phyloP scores from a whole-genome alignment of 2,888 invertebrate species.

The Yponomeuta cagnagella region DNA sequence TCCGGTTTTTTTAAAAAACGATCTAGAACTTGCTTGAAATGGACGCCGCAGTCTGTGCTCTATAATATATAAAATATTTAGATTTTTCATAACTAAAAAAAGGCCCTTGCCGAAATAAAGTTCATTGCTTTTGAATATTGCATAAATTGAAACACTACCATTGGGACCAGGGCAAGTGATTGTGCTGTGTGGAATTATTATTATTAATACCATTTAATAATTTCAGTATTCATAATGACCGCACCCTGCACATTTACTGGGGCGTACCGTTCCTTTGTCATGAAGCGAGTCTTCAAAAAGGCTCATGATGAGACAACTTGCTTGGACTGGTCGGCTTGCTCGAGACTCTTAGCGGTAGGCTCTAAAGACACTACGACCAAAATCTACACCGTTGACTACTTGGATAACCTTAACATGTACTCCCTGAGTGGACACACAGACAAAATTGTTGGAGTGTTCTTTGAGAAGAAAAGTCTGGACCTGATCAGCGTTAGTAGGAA shows the following conservation, averaged over 20 bases:
- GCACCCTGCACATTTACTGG: slow-evolving; percentile 87
- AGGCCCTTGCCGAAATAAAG: too few relatives aligned
- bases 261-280: slow-evolving; percentile 90
- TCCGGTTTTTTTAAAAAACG: too few relatives aligned
- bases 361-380: slow-evolving; percentile 92
- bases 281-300: slow-evolving; percentile 88
- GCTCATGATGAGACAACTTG: slow-evolving; percentile 89
- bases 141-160: background rate
- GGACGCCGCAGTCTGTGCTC: too few relatives aligned
- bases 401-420: slow-evolving; percentile 84
- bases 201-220: background rate
- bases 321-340: slow-evolving; percentile 95
- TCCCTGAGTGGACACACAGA: slow-evolving; percentile 91
- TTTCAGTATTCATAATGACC: slow-evolving; percentile 86
- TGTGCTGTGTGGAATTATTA: too few relatives aligned
- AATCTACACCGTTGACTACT: slow-evolving; percentile 85
- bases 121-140: too few relatives aligned
- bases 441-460: slow-evolving; percentile 89
- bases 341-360: slow-evolving; percentile 91
- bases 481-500: slow-evolving; percentile 88
- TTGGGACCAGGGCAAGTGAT: too few relatives aligned
- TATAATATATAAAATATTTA: too few relatives aligned
- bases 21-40: too few relatives aligned
- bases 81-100: too few relatives aligned
- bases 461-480: slow-evolving; percentile 90